phyloP scores from a whole-genome alignment of 23 tunicate genomes.

The Clavelina lepadiformis region DNA sequence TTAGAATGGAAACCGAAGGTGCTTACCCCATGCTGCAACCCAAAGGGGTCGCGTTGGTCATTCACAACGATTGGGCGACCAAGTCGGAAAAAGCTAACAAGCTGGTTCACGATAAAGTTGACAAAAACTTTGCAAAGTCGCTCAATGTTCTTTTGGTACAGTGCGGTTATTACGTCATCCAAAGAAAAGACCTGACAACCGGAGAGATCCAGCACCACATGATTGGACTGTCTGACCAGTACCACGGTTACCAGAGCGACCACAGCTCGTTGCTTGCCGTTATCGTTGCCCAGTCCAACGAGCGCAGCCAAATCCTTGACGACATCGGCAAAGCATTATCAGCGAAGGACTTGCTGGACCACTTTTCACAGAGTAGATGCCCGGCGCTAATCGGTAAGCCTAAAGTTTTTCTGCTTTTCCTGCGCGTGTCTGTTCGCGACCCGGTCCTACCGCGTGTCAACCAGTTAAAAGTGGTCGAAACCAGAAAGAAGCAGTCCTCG shows the following conservation, averaged over 20 bases:
- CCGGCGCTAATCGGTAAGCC: constrained; percentile 81
- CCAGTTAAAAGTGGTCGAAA: constrained; percentile 3
- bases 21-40: constrained; percentile 81
- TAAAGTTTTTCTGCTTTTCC: constrained; percentile 52
- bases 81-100: constrained; percentile 2
- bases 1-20: constrained; percentile 27
- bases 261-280: constrained; percentile 63
- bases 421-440: constrained; percentile 49
- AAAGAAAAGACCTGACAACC: constrained; percentile 24
- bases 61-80: constrained; percentile 43
- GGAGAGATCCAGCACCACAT: constrained; percentile 56
- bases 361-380: constrained; percentile 48
- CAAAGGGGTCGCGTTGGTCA: constrained; percentile 86
- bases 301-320: constrained; percentile 38
- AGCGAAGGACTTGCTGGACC: constrained; percentile 29
- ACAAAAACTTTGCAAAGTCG: constrained; percentile 20
- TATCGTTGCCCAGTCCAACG: constrained; percentile 48
- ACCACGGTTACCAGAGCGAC: constrained; percentile 61
- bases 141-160: constrained; percentile 40
- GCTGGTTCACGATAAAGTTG: not conserved
- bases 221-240: constrained; percentile 80
- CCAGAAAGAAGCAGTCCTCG: not conserved
- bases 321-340: constrained; percentile 14
- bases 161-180: constrained; percentile 74
- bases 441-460: constrained; percentile 26